Evolutionary conservation across 30 jellyfish, hydroid and myxozoan genomes (phyloP), one percentile per base, ranked within the genome.

Genomic region (Aurelia coerulea): DNA sequence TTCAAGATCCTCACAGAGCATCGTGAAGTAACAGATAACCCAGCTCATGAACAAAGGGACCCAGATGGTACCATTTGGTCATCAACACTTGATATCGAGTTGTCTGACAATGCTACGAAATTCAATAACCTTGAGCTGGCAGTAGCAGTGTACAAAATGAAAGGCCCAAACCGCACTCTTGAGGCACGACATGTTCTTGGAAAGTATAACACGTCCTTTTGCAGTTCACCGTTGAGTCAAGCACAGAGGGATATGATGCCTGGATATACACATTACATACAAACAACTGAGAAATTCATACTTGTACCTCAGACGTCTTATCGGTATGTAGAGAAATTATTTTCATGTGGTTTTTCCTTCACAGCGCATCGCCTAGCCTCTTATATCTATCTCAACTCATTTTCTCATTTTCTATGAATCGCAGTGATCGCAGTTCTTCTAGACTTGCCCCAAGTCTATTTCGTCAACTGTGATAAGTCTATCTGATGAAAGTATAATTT

Each of bases 261-360:
- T 33, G 93, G 93, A 16, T 84, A 84, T 65, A 62, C 83, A 8
- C 93, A 84, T 31, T 84, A 35, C 83, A 63, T 84, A 2, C 88
- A 84, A 42, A 84, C 93, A 23, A 84, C 93, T 10, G 73, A 46
- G 41, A 63, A 46, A 2, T 74, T 59, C 65, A 73, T 84, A 19
- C 93, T 84, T 15, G 93, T 84, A 12, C 93, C 93, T 12, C 93
- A 84, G 34, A 84, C 87, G 12, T 84, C 93, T 12, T 84, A 84
- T 69, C 81, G 93, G 8, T 46, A 46, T 46, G 56, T 46, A 46
- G 56, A 1, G 16, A 46, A 37, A 5, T 37, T 46, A 14, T 46
- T 46, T 46, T 6, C 53, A 0, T 37, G 49, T 5, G 49, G 3
- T 37, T 42, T 42, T 42, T 42, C 53, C 1, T 42, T 42, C 12